Conservation (phyloP, 1,140 invertebrate genomes). For the Zelostemma sp. region DNA sequence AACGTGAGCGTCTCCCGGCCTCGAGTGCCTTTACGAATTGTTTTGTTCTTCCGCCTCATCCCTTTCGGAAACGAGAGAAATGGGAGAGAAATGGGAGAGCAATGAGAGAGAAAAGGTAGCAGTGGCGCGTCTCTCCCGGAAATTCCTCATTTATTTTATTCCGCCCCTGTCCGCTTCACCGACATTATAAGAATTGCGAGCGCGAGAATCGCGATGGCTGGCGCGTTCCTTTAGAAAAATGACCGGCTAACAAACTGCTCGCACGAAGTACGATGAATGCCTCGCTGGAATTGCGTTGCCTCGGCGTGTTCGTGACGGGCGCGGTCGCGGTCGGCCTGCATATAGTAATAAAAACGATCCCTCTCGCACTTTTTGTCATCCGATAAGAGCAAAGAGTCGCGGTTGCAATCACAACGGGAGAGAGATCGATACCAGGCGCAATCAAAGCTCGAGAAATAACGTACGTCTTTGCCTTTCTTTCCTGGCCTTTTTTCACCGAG, state of each 20-base stretch:
- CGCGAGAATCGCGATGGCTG: slow-evolving; percentile 24
- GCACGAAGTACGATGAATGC: slow-evolving; percentile 51
- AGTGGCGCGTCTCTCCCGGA: slow-evolving; percentile 39
- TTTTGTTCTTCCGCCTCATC: slow-evolving; percentile 39
- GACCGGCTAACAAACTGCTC: slow-evolving; percentile 52
- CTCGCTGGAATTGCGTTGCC: slow-evolving; percentile 43
- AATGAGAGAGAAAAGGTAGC: neutral
- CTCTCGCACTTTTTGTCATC: slow-evolving; percentile 23
- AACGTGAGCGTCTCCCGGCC: slow-evolving; percentile 39
- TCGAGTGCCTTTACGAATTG: slow-evolving; percentile 57
- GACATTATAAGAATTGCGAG: slow-evolving; percentile 47
- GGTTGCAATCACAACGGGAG: neutral
- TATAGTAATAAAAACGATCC: slow-evolving; percentile 32
- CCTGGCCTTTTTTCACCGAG: slow-evolving; percentile 4
- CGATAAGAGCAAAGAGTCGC: slow-evolving; percentile 6
- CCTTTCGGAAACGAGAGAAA: slow-evolving; percentile 20
- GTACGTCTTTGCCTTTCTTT: slow-evolving; percentile 11
- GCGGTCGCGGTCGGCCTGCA: neutral
- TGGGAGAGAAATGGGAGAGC: neutral
- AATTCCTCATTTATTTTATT: slow-evolving; percentile 61
- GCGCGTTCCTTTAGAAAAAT: slow-evolving; percentile 44
- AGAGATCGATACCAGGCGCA: slow-evolving; percentile 1
- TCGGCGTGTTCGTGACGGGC: slow-evolving; percentile 27
- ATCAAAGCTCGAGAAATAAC: slow-evolving; percentile 16
- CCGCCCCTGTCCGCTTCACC: slow-evolving; percentile 26